Evolutionary conservation across 1,140 invertebrate species (phyloP).

Genomic region (Drosophila lowei): DNA sequence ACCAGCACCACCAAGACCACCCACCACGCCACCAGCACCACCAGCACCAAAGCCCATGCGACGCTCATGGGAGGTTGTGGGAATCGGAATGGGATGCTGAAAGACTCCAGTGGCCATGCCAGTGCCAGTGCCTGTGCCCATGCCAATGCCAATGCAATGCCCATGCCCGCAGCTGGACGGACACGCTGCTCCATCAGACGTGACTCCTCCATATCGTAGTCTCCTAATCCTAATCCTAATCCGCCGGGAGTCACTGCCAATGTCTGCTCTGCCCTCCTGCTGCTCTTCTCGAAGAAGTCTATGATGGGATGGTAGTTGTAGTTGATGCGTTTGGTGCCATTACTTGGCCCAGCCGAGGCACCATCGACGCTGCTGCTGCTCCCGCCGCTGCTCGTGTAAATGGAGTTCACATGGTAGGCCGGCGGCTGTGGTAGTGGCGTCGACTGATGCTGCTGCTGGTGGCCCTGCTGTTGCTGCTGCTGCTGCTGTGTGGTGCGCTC

Average conservation of each 20-base stretch:
- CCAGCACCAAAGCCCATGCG: constrained; percentile 69
- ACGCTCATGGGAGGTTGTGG: constrained; percentile 61
- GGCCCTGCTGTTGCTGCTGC: constrained; percentile 29
- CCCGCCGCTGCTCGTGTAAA: constrained; percentile 35
- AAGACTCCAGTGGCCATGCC: constrained; percentile 22
- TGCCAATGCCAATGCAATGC: constrained; percentile 12
- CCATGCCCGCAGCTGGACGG: constrained; percentile 23
- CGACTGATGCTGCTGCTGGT: constrained; percentile 50
- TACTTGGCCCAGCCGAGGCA: constrained; percentile 5
- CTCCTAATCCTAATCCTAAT: background rate
- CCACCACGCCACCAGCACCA: constrained; percentile 46
- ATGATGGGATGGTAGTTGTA: constrained; percentile 94
- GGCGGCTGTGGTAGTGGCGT: constrained; percentile 57
- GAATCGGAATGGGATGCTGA: constrained; percentile 48
- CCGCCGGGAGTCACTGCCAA: constrained; percentile 2
- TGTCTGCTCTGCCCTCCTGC: constrained; percentile 44
- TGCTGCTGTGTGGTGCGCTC: constrained; percentile 45
- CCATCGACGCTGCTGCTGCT: constrained; percentile 16
- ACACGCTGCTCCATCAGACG: constrained; percentile 51
- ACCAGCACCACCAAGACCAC: constrained; percentile 44
- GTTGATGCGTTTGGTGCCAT: constrained; percentile 86
- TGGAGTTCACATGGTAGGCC: constrained; percentile 64
- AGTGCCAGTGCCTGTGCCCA: constrained; percentile 16
- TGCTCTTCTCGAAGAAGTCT: constrained; percentile 88
- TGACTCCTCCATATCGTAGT: constrained; percentile 48